These are phyloP conservation scores for Tetramorium simillimum DNA, from an alignment of 1,140 invertebrate genomes.

Conservation along the genomic window DNA sequence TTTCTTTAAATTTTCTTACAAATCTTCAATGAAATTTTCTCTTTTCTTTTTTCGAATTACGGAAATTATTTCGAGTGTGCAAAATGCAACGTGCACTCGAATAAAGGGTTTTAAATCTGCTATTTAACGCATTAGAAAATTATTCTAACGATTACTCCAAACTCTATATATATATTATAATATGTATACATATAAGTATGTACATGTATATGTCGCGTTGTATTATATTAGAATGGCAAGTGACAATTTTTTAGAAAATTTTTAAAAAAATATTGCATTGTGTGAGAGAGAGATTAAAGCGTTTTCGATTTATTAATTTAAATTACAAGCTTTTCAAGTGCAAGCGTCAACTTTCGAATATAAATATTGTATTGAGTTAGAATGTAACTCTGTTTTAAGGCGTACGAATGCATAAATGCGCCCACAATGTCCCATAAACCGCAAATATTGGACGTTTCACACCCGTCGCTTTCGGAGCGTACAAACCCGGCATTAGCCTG, in stretches of 20 bases:
- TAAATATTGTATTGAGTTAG: neutral
- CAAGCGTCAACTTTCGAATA: neutral
- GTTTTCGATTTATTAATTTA: neutral
- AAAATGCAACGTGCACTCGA: neutral
- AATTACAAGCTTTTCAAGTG: neutral
- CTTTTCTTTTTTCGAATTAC: neutral
- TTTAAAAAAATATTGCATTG: too few relatives aligned
- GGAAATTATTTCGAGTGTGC: neutral
- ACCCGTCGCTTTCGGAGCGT: neutral
- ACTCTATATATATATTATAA: neutral
- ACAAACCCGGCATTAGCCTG: slow-evolving; percentile 40
- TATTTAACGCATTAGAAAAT: neutral
- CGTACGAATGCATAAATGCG: neutral
- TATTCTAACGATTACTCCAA: neutral
- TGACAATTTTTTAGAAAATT: too few relatives aligned
- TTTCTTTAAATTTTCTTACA: neutral
- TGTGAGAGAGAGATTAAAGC: neutral
- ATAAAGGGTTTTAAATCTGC: neutral
- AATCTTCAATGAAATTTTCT: neutral
- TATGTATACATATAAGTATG: too few relatives aligned
- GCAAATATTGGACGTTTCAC: neutral
- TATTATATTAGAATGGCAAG: too few relatives aligned
- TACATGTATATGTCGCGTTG: too few relatives aligned
- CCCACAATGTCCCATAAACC: neutral
- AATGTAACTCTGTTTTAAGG: neutral